Conservation (phyloP, 2,888 invertebrate genomes). For the Stenichneumon culpator region DNA sequence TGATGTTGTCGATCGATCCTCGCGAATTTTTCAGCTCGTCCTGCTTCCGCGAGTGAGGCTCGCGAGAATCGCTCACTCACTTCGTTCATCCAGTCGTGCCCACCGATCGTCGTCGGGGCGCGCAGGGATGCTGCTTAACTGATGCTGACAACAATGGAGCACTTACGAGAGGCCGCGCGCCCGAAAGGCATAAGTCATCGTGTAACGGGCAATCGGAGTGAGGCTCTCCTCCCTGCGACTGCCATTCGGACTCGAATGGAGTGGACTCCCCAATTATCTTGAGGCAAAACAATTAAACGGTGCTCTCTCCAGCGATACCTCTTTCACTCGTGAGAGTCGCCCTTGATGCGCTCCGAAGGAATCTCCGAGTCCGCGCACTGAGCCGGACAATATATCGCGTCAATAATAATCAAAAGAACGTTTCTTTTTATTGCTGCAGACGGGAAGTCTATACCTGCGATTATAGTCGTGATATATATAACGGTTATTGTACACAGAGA, state of each 20-base stretch:
- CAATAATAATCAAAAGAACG: background rate
- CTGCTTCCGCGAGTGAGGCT: background rate
- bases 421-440: background rate
- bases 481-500: background rate
- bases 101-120: slow-evolving; percentile 69
- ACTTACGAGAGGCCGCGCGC: slow-evolving; percentile 76
- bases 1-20: background rate
- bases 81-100: slow-evolving; percentile 69
- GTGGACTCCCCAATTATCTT: slow-evolving; percentile 77
- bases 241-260: slow-evolving; percentile 21
- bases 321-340: slow-evolving; percentile 44
- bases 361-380: slow-evolving; percentile 25
- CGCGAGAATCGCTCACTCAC: slow-evolving; percentile 76
- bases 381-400: slow-evolving; percentile 3
- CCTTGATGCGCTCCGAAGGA: slow-evolving; percentile 59
- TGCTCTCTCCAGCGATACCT: slow-evolving; percentile 33
- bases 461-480: background rate
- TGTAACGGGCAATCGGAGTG: slow-evolving; percentile 76
- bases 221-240: slow-evolving; percentile 51
- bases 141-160: slow-evolving; percentile 79
- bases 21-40: background rate
- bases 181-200: slow-evolving; percentile 80
- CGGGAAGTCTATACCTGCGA: background rate
- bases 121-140: slow-evolving; percentile 42
- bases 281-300: slow-evolving; percentile 80